Evolutionary conservation across 2,797 vertebrate genomes (phyloP).

Genomic region (Heteromormyrus szaboi): DNA sequence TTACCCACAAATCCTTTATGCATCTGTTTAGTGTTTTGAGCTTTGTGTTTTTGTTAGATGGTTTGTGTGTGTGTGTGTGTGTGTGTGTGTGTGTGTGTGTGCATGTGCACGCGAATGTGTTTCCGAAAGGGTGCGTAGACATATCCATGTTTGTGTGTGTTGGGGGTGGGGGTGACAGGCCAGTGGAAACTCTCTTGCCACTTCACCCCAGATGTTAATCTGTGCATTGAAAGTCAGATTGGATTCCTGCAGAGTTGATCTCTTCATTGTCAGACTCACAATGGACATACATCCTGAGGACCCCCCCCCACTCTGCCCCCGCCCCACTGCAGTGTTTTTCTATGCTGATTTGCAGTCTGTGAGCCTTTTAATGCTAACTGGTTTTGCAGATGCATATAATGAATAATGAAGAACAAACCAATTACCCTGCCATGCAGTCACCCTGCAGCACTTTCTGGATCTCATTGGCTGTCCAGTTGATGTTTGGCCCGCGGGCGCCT

Average conservation of each 20-base stretch:
- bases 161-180: slow-evolving; percentile 20
- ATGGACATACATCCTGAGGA: slow-evolving; percentile 56
- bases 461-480: not conserved
- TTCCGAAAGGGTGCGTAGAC: not conserved
- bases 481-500: not conserved
- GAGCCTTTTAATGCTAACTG: not conserved
- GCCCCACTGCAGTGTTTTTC: slow-evolving; percentile 30
- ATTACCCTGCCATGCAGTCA: not conserved
- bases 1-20: not conserved
- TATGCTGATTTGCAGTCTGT: slow-evolving; percentile 17
- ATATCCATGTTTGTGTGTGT: not conserved
- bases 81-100: not conserved
- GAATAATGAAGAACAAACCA: not conserved
- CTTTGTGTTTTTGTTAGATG: not conserved
- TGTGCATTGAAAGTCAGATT: slow-evolving; percentile 58
- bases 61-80: not conserved
- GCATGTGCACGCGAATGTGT: not conserved
- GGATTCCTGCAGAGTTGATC: slow-evolving; percentile 57
- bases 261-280: slow-evolving; percentile 66
- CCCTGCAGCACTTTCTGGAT: not conserved
- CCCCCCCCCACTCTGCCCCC: slow-evolving; percentile 29
- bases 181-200: slow-evolving; percentile 23
- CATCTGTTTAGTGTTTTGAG: not conserved
- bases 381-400: not conserved
- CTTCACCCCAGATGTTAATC: slow-evolving; percentile 65